Percentiles rank a stretch among this genome's conserved stretches.
These are phyloP conservation scores for Corvus cornix DNA, from an alignment of 2,113 vertebrate species.

Conservation along the genomic window DNA sequence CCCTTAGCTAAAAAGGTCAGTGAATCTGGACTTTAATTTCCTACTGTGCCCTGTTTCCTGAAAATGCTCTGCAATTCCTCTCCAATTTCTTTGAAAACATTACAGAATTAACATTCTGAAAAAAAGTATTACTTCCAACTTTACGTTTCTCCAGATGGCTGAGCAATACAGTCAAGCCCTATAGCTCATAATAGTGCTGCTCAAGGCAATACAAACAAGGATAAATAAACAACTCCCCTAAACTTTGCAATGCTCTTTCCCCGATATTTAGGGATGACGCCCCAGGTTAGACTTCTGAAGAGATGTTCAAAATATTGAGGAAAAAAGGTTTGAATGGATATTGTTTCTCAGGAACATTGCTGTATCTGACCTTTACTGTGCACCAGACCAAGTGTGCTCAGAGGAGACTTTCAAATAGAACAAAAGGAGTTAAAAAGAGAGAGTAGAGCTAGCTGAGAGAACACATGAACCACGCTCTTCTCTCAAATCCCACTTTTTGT, in stretches of 20 bases:
- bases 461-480: rapidly evolving
- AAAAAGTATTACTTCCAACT: background rate
- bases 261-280: rapidly evolving
- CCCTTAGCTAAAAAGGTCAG: background rate
- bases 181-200: background rate
- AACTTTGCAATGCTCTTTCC: background rate
- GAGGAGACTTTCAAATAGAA: background rate
- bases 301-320: background rate
- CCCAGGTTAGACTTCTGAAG: background rate
- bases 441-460: rapidly evolving
- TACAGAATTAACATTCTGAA: background rate
- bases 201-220: background rate
- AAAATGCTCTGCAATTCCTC: background rate
- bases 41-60: background rate
- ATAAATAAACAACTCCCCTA: background rate
- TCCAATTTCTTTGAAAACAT: background rate
- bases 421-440: no score
- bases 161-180: background rate
- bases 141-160: background rate
- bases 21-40: slow-evolving; percentile 23
- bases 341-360: background rate
- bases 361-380: background rate
- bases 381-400: background rate
- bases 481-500: background rate
- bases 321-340: background rate